phyloP scores from a whole-genome alignment of 2,797 vertebrate genomes.

The Anomalospiza imberbis region DNA sequence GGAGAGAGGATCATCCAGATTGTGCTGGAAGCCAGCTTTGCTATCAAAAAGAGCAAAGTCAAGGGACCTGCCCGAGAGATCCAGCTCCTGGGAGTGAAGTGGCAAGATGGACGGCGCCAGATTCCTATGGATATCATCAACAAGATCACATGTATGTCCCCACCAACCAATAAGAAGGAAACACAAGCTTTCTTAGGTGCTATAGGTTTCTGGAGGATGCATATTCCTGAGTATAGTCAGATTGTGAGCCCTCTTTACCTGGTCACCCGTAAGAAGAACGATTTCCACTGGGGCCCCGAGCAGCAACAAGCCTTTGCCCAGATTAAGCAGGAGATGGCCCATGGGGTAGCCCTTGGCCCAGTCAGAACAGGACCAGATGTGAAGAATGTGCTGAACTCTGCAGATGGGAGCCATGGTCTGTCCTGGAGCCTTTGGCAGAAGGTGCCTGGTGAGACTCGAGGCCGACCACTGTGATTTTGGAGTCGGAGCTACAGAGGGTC shows the following conservation, averaged over 20 bases:
- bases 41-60: not conserved
- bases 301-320: not conserved
- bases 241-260: not conserved
- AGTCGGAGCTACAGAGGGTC: not conserved
- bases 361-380: not conserved
- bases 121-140: not conserved
- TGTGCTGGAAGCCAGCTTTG: rapidly evolving
- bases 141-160: not conserved
- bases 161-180: not conserved
- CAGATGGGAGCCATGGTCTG: rapidly evolving
- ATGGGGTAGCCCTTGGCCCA: not conserved
- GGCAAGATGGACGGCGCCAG: rapidly evolving
- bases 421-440: not conserved
- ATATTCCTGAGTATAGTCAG: not conserved
- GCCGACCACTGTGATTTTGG: not conserved
- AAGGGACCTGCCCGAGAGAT: not conserved
- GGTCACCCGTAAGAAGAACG: not conserved
- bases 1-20: not conserved
- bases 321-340: not conserved
- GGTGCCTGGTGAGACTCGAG: not conserved
- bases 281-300: not conserved
- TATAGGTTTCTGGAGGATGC: not conserved
- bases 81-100: not conserved
- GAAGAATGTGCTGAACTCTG: not conserved
- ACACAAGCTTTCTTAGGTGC: not conserved